A percentile compares a stretch with the other conserved stretches of the same genome.
These are phyloP conservation scores for Macrostomum lignano DNA, from an alignment of 1,140 invertebrate species.

Conservation along the genomic window DNA sequence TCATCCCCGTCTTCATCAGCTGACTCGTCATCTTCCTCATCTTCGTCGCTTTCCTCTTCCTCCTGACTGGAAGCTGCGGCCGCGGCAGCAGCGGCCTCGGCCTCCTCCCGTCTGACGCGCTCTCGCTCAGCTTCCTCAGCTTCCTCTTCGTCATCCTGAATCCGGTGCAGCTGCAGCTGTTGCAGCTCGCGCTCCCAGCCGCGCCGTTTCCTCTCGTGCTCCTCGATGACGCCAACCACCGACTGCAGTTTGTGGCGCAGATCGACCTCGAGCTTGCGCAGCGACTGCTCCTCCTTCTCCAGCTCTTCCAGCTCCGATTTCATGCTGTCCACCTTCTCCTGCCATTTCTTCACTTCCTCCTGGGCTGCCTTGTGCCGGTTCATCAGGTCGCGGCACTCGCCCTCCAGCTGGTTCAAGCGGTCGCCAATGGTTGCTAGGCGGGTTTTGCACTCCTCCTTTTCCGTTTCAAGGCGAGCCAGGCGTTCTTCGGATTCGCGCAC, in stretches of 20 bases:
- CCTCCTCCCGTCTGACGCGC: background rate
- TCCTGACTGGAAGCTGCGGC: no score
- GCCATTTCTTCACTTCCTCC: slow-evolving; percentile 6
- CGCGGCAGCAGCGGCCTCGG: background rate
- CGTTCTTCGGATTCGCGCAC: no score
- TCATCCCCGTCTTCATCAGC: background rate
- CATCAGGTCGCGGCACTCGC: no score
- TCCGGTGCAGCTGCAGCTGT: slow-evolving; percentile 2
- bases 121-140: no score
- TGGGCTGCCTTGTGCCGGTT: no score
- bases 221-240: background rate
- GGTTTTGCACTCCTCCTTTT: no score
- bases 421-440: no score
- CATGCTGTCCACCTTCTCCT: slow-evolving; percentile 8
- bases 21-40: background rate
- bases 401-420: no score
- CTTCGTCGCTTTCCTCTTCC: background rate
- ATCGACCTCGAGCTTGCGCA: background rate
- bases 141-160: background rate
- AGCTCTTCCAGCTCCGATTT: slow-evolving; percentile 4
- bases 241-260: background rate
- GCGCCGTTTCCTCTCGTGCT: background rate
- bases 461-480: no score
- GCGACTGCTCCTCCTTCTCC: background rate
- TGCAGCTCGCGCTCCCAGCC: background rate